Evolutionary conservation across 1,140 invertebrate species (phyloP).

Genomic region (Drosophila sucinea): DNA sequence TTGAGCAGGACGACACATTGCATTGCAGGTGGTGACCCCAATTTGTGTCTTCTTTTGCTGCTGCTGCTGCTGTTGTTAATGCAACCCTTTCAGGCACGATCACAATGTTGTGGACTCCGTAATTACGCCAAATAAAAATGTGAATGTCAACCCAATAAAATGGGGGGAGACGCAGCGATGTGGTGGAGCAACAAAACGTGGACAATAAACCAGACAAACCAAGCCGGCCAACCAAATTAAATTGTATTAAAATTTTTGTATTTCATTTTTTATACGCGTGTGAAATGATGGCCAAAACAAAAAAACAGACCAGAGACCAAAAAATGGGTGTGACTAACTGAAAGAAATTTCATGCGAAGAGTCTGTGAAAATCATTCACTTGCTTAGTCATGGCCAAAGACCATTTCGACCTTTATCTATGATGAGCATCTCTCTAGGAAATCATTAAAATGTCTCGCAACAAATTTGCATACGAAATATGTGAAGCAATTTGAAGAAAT

Average conservation of each 20-base stretch:
- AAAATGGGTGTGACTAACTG: constrained; percentile 53
- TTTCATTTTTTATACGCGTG: constrained; percentile 53
- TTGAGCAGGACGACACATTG: constrained; percentile 38
- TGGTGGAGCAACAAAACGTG: constrained; percentile 1
- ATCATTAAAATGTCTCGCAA: constrained; percentile 37
- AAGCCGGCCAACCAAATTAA: constrained; percentile 54
- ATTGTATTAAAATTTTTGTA: constrained; percentile 70
- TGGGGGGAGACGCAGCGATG: constrained; percentile 25
- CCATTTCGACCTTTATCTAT: constrained; percentile 38
- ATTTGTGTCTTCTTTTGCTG: constrained; percentile 29
- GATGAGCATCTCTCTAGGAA: constrained; percentile 37
- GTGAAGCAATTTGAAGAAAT: constrained; percentile 18
- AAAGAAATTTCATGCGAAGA: constrained; percentile 43
- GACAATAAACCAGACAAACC: neutral
- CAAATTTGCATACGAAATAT: constrained; percentile 48
- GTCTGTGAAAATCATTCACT: constrained; percentile 13
- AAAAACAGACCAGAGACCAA: constrained; percentile 30
- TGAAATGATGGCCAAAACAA: constrained; percentile 37
- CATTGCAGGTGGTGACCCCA: constrained; percentile 57
- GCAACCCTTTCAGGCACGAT: constrained; percentile 51
- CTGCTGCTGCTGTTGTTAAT: neutral
- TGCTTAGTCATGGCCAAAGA: constrained; percentile 26
- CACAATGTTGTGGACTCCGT: constrained; percentile 37
- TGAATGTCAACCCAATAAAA: constrained; percentile 68
- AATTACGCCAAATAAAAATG: constrained; percentile 74